Percentiles rank a stretch among this genome's conserved stretches.
Conservation (phyloP, 2,888 invertebrate genomes). For the Morpho helenor region DNA sequence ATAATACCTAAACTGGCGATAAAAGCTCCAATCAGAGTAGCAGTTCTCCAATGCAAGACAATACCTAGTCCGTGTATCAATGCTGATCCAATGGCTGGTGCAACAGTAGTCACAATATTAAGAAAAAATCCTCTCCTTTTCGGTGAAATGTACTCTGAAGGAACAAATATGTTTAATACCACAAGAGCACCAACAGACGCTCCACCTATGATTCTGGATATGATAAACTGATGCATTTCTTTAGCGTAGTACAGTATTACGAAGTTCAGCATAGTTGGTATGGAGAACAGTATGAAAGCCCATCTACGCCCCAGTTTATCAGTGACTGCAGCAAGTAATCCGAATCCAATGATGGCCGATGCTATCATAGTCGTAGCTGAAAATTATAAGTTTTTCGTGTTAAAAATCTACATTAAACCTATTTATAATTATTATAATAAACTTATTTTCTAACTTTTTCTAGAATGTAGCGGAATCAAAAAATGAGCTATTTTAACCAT, state of each 20-base stretch:
- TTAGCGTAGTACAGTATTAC: conserved; percentile 3
- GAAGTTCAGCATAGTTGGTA: background rate
- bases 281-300: background rate
- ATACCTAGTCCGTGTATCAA: conserved; percentile 29
- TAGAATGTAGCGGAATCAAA: no score
- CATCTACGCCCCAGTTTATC: conserved; percentile 1
- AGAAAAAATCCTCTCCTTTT: background rate
- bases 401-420: no score
- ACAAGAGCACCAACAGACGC: background rate
- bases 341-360: background rate
- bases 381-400: no score
- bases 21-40: conserved; percentile 29
- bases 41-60: conserved; percentile 31
- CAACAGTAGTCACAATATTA: background rate
- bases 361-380: no score
- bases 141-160: background rate
- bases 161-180: background rate
- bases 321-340: background rate
- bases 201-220: conserved; percentile 2
- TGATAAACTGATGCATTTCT: background rate
- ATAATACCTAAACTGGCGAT: conserved; percentile 26
- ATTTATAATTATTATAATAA: no score
- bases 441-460: no score
- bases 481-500: no score
- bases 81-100: conserved; percentile 17